Percentiles rank a stretch among this genome's conserved stretches.
Evolutionary conservation across 2,113 vertebrate genomes (phyloP).

Genomic region (Albula glossodonta): DNA sequence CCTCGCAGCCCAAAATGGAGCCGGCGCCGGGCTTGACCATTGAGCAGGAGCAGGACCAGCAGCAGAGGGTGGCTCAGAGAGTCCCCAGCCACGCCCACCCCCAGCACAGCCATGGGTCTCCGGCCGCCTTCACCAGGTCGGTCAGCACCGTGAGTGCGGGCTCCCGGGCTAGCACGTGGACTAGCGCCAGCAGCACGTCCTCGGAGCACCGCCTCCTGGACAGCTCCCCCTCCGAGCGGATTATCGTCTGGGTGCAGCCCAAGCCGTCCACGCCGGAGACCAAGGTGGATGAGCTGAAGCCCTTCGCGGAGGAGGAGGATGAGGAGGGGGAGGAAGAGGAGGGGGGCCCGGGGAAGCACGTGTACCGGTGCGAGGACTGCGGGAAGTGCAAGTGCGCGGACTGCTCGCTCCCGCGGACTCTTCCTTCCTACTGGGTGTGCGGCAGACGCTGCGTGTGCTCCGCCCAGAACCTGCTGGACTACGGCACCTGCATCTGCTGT

Average conservation of each 20-base stretch:
- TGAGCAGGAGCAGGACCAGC: conserved; percentile 42
- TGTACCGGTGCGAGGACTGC: conserved; percentile 81
- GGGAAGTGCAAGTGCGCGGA: conserved; percentile 85
- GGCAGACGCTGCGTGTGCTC: conserved; percentile 92
- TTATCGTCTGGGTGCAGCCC: conserved; percentile 81
- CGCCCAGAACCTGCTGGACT: conserved; percentile 81
- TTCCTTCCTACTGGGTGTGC: conserved; percentile 93
- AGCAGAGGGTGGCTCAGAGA: conserved; percentile 70
- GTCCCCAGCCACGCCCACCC: conserved; percentile 59
- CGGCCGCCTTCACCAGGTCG: conserved; percentile 61
- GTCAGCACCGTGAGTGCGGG: conserved; percentile 73
- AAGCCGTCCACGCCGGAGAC: conserved; percentile 66
- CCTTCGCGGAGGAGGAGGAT: conserved; percentile 63
- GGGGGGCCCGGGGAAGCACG: conserved; percentile 61
- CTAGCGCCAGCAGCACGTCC: conserved; percentile 78
- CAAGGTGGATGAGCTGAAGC: conserved; percentile 79
- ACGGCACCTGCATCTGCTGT: conserved; percentile 92
- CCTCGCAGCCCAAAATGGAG: conserved; percentile 74
- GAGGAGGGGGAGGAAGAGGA: no score
- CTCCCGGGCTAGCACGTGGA: conserved; percentile 78
- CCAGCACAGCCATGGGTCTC: conserved; percentile 51
- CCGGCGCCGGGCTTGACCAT: conserved; percentile 65
- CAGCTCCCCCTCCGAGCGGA: conserved; percentile 64
- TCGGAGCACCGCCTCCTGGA: conserved; percentile 80
- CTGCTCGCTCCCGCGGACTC: conserved; percentile 78